Base-by-base conservation (phyloP, 2,797 vertebrate species). In the Scolopax bukidnonensis region DNA sequence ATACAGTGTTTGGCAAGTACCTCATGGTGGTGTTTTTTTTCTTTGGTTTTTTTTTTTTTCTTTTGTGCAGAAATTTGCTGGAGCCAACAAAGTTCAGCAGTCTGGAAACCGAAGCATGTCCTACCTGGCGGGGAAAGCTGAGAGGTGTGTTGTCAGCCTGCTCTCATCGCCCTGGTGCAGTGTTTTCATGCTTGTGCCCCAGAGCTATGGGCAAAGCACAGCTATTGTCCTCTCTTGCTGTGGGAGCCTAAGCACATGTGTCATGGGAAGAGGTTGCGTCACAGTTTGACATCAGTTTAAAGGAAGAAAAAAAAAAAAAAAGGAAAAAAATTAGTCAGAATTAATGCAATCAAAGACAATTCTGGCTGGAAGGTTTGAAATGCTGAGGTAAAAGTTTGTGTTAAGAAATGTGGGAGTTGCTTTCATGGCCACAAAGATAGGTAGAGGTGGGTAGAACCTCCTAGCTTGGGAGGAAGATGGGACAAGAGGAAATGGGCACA, bases 61-160 rank as follows among this genome's bases (percentile, higher is more conserved):
- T 64, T 78, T 67, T 91, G 13, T 96, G 45, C 96, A 98, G 98
- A 98, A 97, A 91, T 96, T 92, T 74, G 41, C 95, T 38, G 95
- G 97, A 70, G 70, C 95, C 71, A 97, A 94, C 90, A 98, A 97
- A 94, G 47, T 81, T 17, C 97, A 98, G 17, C 93, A 96, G 18
- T 89, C 94, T 78, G 99, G 98, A 92, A 99, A 98, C 95, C 97
- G 98, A 94, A 99, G 99, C 97, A 99, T 99, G 99, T 99, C 99
- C 16, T 99, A 99, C 93, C 79, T 98, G 68, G 81, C 96, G 0
- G 98, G 98, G 53, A 99, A 98, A 84, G 99, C 98, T 30, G 98
- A 99, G 6, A 98, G 99, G 99, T 99, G 97, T 28, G 96, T 94
- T 65, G 59, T 59, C 47, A 80, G 16, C 73, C 15, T 75, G 57